A percentile compares a stretch with the other conserved stretches of the same genome.
Conservation (phyloP, 2,113 vertebrate species). For the Tragelaphus imberbis region DNA sequence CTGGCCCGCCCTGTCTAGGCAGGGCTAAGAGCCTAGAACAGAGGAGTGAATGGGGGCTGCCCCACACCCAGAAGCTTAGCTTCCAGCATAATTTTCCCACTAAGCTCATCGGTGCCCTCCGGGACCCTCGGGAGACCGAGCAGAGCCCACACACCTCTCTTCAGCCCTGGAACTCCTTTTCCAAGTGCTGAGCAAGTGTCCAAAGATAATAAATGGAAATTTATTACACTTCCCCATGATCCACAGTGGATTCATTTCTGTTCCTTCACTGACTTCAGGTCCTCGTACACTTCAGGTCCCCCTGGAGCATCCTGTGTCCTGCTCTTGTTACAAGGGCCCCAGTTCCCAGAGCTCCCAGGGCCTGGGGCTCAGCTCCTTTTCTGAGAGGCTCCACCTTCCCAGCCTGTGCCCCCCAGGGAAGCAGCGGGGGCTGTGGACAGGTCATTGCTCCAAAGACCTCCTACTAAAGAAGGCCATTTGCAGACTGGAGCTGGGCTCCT, state of each 20-base stretch:
- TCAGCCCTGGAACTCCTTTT: neutral
- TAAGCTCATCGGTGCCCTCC: rapidly evolving
- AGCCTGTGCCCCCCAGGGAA: rapidly evolving
- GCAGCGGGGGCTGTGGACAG: neutral
- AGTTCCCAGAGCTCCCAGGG: rapidly evolving
- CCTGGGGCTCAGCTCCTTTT: neutral
- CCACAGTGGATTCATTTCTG: conserved; percentile 14
- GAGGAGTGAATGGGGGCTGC: neutral
- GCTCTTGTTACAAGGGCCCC: neutral
- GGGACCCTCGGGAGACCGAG: rapidly evolving
- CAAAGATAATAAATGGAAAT: conserved; percentile 54
- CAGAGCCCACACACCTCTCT: neutral
- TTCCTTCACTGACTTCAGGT: conserved; percentile 28
- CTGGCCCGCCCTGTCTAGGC: neutral
- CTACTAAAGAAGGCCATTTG: conserved; percentile 66
- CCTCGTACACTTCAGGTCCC: neutral
- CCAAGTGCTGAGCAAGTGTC: conserved; percentile 22
- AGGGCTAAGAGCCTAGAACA: rapidly evolving
- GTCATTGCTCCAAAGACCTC: conserved; percentile 10
- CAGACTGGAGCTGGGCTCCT: conserved; percentile 61
- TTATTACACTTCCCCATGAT: neutral
- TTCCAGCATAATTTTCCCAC: neutral
- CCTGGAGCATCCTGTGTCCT: neutral
- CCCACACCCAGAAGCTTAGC: no score
- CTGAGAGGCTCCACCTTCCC: rapidly evolving